Percentiles rank a stretch among this genome's conserved stretches.
Conservation (phyloP, 1,140 invertebrate species). For the Eupristina koningsbergeri region DNA sequence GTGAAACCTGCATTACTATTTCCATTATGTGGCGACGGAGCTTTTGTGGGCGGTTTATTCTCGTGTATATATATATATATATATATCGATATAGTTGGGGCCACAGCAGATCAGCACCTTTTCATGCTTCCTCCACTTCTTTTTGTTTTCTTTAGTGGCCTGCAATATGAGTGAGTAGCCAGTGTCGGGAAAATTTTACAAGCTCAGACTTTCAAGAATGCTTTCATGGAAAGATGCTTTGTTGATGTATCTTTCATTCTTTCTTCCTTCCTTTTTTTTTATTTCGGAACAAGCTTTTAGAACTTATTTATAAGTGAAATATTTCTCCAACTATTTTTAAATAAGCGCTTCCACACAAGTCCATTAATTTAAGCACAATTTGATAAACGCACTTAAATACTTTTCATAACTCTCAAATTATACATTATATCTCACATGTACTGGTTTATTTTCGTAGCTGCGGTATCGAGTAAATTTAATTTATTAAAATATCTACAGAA, state of each 20-base stretch:
- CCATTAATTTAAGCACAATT: background rate
- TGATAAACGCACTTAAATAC: background rate
- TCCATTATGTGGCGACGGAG: constrained; percentile 3
- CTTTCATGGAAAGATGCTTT: constrained; percentile 10
- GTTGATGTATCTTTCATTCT: background rate
- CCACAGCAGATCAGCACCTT: background rate
- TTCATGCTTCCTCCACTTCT: too few species aligned
- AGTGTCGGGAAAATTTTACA: constrained; percentile 5
- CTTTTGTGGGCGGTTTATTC: constrained; percentile 2
- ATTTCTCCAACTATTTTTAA: background rate
- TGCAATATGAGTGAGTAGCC: background rate
- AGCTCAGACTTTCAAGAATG: constrained; percentile 7
- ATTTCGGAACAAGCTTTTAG: background rate
- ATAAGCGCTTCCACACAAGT: background rate
- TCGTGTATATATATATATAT: background rate
- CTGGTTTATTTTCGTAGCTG: background rate
- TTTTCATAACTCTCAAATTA: background rate
- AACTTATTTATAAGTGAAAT: constrained; percentile 18
- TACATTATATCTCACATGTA: background rate
- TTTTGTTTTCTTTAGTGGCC: background rate
- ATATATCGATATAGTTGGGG: background rate
- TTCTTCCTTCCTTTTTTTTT: too few species aligned
- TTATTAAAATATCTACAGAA: background rate
- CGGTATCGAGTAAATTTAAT: background rate
- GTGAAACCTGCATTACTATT: constrained; percentile 14